Conservation (phyloP, 2,113 vertebrate species). For the Entosphenus tridentatus region DNA sequence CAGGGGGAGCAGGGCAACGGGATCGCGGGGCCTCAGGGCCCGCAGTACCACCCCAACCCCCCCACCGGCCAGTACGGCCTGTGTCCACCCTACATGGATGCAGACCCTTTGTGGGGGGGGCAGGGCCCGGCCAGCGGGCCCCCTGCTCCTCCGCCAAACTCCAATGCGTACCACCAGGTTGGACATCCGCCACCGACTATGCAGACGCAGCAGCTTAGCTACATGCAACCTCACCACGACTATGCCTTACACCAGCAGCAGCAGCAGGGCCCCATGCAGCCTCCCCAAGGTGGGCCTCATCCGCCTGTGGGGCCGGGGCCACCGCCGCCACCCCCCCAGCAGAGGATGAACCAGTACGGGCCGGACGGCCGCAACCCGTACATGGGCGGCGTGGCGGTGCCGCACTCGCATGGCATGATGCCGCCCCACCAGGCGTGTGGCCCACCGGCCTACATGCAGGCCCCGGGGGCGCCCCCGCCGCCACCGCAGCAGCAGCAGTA, state of each 20-base stretch:
- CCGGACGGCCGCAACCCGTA: background rate
- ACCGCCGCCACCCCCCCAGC: background rate
- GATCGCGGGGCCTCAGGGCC: background rate
- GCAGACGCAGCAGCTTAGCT: conserved; percentile 4
- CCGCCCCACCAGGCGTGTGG: no score
- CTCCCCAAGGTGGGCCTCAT: background rate
- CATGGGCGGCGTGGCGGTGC: no score
- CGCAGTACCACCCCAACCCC: background rate
- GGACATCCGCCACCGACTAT: background rate
- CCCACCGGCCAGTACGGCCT: background rate
- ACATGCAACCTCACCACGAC: conserved; percentile 5
- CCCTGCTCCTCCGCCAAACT: background rate
- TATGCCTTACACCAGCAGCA: conserved; percentile 2
- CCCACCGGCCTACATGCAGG: no score
- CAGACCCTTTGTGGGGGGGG: conserved; percentile 5
- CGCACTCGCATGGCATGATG: no score
- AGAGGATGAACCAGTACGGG: background rate
- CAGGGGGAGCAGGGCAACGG: conserved; percentile 6
- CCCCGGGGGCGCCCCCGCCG: no score
- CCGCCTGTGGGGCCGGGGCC: background rate
- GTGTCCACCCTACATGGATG: background rate
- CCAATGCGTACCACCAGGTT: no score
- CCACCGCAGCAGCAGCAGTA: no score
- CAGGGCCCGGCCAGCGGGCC: background rate
- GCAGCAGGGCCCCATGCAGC: background rate